Evolutionary conservation across 2,888 invertebrate genomes (phyloP).

Genomic region (Stegophylla sp.): DNA sequence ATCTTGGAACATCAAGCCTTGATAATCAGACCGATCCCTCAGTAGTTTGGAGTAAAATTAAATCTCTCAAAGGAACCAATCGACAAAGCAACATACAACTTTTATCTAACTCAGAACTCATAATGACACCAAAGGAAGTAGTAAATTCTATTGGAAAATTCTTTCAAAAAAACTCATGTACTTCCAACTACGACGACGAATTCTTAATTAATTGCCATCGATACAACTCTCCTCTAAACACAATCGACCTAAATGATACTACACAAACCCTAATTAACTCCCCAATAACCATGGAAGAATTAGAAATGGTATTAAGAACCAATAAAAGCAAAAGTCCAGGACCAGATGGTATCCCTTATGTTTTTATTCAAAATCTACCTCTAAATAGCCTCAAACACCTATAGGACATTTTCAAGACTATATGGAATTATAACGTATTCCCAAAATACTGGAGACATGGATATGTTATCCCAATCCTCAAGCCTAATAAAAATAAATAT

Average conservation of each 20-base stretch:
- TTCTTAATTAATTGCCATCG: background rate
- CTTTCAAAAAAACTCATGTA: conserved; percentile 13
- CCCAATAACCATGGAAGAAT: conserved; percentile 6
- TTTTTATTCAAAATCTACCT: no score
- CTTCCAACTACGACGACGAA: conserved; percentile 16
- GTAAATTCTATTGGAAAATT: background rate
- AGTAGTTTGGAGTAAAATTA: background rate
- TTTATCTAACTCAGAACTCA: conserved; percentile 11
- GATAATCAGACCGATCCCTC: conserved; percentile 13
- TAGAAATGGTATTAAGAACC: conserved; percentile 11
- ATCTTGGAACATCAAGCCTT: background rate
- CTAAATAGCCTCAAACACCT: no score
- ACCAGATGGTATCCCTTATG: background rate
- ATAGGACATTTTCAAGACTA: no score
- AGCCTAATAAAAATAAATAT: no score
- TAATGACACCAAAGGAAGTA: conserved; percentile 9
- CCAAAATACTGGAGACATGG: background rate
- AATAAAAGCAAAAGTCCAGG: conserved; percentile 26
- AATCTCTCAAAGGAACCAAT: background rate
- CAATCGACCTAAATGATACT: conserved; percentile 6
- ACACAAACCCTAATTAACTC: conserved; percentile 9
- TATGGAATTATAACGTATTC: background rate
- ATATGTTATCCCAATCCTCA: no score
- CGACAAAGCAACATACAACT: conserved; percentile 13
- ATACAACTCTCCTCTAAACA: background rate